Conservation (phyloP, 2,797 vertebrate genomes). For the Chelmon rostratus region DNA sequence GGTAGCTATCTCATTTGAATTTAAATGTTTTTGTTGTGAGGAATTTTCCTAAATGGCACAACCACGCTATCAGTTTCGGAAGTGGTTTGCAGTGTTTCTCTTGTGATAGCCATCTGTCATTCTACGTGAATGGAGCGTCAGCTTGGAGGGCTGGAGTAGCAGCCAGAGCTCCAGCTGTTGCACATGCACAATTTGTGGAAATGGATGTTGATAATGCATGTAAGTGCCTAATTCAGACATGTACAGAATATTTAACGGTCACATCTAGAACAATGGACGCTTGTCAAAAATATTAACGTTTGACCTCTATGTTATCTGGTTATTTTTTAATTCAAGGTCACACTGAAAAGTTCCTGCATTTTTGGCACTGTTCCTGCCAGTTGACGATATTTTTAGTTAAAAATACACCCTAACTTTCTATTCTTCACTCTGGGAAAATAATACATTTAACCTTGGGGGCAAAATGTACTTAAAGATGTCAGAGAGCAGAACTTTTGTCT, state of each 20-base stretch:
- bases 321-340: conserved; percentile 36
- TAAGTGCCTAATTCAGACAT: conserved; percentile 33
- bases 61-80: conserved; percentile 58
- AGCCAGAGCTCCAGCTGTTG: conserved; percentile 53
- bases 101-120: conserved; percentile 66
- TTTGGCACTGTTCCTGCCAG: background rate
- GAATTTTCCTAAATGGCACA: conserved; percentile 54
- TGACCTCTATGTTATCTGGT: conserved; percentile 56
- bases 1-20: conserved; percentile 48
- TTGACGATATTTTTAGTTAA: background rate
- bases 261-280: conserved; percentile 63
- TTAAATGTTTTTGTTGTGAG: conserved; percentile 31
- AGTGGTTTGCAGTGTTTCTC: conserved; percentile 58
- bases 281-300: conserved; percentile 39
- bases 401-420: conserved; percentile 2
- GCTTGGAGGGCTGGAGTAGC: conserved; percentile 52
- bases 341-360: conserved; percentile 12
- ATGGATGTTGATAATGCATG: conserved; percentile 73
- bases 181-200: conserved; percentile 82
- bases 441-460: background rate
- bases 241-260: conserved; percentile 49
- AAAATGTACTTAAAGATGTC: background rate
- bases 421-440: background rate
- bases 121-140: conserved; percentile 48
- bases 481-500: background rate